Evolutionary conservation across 1,140 invertebrate species (phyloP).

Genomic region (Caenorhabditis latens): DNA sequence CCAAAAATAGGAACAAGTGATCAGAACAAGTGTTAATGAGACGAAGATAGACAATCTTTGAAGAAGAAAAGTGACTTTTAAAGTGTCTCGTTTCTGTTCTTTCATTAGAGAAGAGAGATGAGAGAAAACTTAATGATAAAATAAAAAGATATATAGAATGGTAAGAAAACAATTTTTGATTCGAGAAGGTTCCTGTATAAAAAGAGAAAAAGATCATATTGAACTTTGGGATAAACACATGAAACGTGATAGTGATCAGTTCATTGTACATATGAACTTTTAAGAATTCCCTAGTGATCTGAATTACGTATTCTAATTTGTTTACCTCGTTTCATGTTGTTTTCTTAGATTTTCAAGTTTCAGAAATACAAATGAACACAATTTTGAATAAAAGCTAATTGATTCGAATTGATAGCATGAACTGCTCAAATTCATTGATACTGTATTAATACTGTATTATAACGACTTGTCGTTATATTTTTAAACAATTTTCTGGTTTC

Average conservation of each 20-base stretch:
- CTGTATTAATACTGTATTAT: too few relatives aligned
- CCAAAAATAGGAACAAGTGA: constrained; percentile 15
- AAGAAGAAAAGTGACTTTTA: constrained; percentile 25
- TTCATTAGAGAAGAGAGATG: background rate
- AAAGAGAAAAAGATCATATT: background rate
- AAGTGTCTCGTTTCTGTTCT: background rate
- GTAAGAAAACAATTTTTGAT: constrained; percentile 1
- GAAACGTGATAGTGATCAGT: background rate
- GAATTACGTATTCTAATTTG: too few relatives aligned
- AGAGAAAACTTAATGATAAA: background rate
- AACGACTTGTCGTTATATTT: too few relatives aligned
- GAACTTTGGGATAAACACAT: background rate
- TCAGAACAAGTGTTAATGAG: background rate
- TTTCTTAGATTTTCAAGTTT: too few relatives aligned
- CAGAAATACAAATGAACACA: too few relatives aligned
- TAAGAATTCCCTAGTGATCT: background rate
- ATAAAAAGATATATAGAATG: background rate
- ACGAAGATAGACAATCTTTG: background rate
- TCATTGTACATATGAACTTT: background rate
- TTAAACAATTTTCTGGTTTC: too few relatives aligned
- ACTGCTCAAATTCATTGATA: too few relatives aligned
- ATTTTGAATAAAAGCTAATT: too few relatives aligned
- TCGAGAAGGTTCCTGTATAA: constrained; percentile 29
- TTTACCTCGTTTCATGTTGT: too few relatives aligned
- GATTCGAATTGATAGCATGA: too few relatives aligned